Evolutionary conservation across 2,888 invertebrate genomes (phyloP), one percentile per base, ranked within the genome.

Genomic region (Coelinius sp.): DNA sequence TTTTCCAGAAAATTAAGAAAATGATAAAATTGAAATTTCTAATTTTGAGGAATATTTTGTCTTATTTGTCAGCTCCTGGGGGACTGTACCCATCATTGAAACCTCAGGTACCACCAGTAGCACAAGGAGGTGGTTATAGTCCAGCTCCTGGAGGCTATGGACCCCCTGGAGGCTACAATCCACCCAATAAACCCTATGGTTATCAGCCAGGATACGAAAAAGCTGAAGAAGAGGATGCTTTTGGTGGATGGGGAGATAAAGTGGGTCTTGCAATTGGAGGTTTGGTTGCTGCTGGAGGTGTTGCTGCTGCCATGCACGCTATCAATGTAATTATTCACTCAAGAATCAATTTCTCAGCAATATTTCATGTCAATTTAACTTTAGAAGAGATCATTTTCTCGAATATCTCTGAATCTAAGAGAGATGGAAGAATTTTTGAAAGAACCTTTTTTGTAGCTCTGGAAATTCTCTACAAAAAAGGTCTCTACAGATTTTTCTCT

Each of bases 241-340:
- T 85, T 46, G 79, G 83, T 44, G 81, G 82, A n/a, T 83, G 82
- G 41, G 70, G 86, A 56, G 85, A 86, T 68, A 87, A 87, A 83
- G 83, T 86, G 71, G 87, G 86, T 8, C 69, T 87, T 41, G 86
- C 86, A 12, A 72, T 87, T 46, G 86, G 87, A 24, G 87, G 86
- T 69, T 78, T 86, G 20, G 83, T 84, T 59, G 87, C 86, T 12
- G 87, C 85, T 31, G 87, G 87, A 70, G 87, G 87, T 22, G 84
- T 86, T 35, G 87, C 87, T 27, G 86, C 86, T 20, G 86, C 84
- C 22, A 83, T 86, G 78, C 83, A 84, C 71, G 86, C 86, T 5
- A 74, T 83, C 10, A 84, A 82, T 74, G 87, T 86, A 76, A 66
- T 73, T 74, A 71, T 52, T 70, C 56, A 14, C 63, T 12, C 17